Conservation (phyloP, 2,113 vertebrate genomes). For the Daubentonia madagascariensis region DNA sequence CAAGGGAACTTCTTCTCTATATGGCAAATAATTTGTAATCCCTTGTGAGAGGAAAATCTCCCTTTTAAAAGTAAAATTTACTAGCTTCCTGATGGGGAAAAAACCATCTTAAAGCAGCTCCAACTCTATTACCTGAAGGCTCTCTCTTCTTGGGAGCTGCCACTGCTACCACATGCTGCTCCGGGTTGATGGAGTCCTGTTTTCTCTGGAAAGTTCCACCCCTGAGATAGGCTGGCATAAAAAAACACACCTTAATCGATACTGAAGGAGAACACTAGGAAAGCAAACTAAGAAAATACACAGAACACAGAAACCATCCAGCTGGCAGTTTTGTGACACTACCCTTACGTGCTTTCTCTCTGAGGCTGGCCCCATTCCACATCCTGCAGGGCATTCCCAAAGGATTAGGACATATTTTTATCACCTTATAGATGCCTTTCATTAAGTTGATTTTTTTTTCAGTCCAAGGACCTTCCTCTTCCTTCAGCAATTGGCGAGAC, state of each 20-base stretch:
- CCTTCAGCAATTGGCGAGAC: neutral
- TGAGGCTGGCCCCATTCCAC: neutral
- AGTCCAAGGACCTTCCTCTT: neutral
- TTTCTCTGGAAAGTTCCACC: neutral
- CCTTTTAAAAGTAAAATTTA: neutral
- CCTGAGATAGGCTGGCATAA: neutral
- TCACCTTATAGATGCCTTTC: neutral
- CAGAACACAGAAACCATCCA: neutral
- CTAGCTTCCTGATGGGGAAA: neutral
- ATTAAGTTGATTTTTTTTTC: neutral
- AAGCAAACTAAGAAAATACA: neutral
- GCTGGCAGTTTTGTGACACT: neutral
- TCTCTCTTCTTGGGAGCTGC: neutral
- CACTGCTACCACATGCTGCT: rapidly evolving
- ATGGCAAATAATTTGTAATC: neutral
- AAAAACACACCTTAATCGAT: neutral
- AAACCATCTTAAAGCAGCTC: neutral
- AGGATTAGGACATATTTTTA: neutral
- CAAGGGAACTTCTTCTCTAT: neutral
- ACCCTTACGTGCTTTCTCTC: neutral
- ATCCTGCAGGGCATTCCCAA: neutral
- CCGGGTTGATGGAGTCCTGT: neutral
- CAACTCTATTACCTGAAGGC: rapidly evolving
- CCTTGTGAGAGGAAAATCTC: neutral
- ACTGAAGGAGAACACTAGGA: neutral